These are phyloP conservation scores for Helicolenus hilgendorfi DNA, from an alignment of 2,797 vertebrate species.

Conservation along the genomic window DNA sequence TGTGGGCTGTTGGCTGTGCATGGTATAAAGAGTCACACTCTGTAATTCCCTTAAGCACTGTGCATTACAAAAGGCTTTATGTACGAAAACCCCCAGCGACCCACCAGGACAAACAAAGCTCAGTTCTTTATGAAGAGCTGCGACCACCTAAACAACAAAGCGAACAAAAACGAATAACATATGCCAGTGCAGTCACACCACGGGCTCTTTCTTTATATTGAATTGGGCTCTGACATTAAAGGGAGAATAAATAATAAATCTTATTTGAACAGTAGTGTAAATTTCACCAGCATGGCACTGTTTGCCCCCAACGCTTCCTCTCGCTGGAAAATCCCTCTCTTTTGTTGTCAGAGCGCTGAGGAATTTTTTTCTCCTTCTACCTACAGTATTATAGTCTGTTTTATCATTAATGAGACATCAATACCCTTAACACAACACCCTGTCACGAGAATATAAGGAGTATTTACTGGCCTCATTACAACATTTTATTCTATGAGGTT, in stretches of 20 bases:
- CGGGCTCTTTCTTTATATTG: conserved; percentile 30
- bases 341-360: neutral
- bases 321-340: conserved; percentile 3
- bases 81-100: conserved; percentile 10
- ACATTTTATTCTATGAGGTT: neutral
- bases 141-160: conserved; percentile 30
- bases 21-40: conserved; percentile 14
- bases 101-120: conserved; percentile 37
- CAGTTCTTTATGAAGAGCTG: conserved; percentile 1
- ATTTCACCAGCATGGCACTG: conserved; percentile 45
- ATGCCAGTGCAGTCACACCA: conserved; percentile 53
- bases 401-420: neutral
- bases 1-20: conserved; percentile 15
- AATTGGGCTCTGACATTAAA: conserved; percentile 64
- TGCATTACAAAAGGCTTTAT: conserved; percentile 54
- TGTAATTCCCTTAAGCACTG: conserved; percentile 48
- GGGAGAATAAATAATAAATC: conserved; percentile 72
- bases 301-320: conserved; percentile 11
- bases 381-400: neutral
- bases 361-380: conserved; percentile 9
- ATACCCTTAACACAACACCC: neutral
- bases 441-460: neutral
- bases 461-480: neutral
- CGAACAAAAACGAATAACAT: conserved; percentile 56
- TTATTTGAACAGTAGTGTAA: conserved; percentile 68